A percentile compares a stretch with the other conserved stretches of the same genome.
Conservation (phyloP, 2,888 invertebrate species). For the Drosophila affinis region DNA sequence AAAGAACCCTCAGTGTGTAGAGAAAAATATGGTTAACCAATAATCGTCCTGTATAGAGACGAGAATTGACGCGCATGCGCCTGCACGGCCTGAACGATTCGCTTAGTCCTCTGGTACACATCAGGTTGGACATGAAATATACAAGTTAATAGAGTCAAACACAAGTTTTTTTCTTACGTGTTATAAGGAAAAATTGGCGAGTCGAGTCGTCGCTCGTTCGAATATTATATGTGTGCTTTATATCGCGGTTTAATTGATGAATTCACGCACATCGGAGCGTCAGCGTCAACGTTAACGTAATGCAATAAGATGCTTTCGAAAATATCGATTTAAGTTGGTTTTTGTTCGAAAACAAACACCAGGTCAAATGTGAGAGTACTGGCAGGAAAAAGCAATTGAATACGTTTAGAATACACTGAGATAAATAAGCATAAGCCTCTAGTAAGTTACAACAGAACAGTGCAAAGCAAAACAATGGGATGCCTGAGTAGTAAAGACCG, state of each 20-base stretch:
- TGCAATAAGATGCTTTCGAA: slow-evolving; percentile 47
- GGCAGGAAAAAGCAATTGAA: slow-evolving; percentile 39
- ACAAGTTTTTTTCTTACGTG: slow-evolving; percentile 47
- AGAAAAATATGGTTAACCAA: slow-evolving; percentile 73
- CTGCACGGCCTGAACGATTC: slow-evolving; percentile 43
- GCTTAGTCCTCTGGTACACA: slow-evolving; percentile 68
- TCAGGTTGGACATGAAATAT: slow-evolving; percentile 67
- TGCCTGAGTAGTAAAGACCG: slow-evolving; percentile 98
- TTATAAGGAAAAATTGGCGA: slow-evolving; percentile 40
- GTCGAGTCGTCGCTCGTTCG: slow-evolving; percentile 31
- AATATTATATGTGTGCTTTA: slow-evolving; percentile 47
- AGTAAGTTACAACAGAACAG: slow-evolving; percentile 51
- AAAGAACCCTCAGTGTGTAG: slow-evolving; percentile 61
- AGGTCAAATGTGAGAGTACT: slow-evolving; percentile 38
- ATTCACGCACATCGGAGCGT: slow-evolving; percentile 62
- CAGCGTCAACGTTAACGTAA: slow-evolving; percentile 42
- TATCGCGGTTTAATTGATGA: slow-evolving; percentile 50
- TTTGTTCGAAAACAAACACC: slow-evolving; percentile 39
- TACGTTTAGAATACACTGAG: slow-evolving; percentile 30
- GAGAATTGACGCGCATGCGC: slow-evolving; percentile 70
- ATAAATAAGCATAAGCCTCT: slow-evolving; percentile 23
- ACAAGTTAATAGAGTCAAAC: slow-evolving; percentile 58
- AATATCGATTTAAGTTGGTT: slow-evolving; percentile 51
- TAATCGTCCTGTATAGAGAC: slow-evolving; percentile 74
- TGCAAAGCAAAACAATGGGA: slow-evolving; percentile 87